phyloP scores from a whole-genome alignment of 1,140 invertebrate species.

The Zaprionus inermis region DNA sequence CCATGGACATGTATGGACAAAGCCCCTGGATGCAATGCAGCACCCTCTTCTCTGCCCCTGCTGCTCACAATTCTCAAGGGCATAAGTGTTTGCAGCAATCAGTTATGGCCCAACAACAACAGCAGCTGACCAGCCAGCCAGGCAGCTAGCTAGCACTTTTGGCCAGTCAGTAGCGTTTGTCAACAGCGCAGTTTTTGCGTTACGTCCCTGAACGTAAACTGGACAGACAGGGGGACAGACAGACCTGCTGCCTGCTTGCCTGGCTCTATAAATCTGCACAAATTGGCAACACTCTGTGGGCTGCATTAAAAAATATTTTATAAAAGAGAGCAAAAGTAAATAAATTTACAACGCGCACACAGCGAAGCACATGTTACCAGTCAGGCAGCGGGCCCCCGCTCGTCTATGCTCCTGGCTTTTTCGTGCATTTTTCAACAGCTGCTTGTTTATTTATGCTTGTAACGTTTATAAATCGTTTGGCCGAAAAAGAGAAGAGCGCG shows the following conservation, averaged over 20 bases:
- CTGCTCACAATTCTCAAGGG: neutral
- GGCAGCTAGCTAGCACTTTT: slow-evolving; percentile 58
- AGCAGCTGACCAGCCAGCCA: slow-evolving; percentile 9
- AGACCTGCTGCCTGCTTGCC: slow-evolving; percentile 12
- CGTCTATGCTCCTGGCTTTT: slow-evolving; percentile 3
- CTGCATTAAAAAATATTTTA: slow-evolving; percentile 82
- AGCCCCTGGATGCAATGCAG: neutral
- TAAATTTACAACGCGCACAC: slow-evolving; percentile 63
- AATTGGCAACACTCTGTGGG: slow-evolving; percentile 78
- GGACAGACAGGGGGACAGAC: neutral
- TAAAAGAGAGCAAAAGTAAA: slow-evolving; percentile 79
- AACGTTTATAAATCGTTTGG: slow-evolving; percentile 81
- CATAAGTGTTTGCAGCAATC: slow-evolving; percentile 76
- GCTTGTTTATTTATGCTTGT: slow-evolving; percentile 80
- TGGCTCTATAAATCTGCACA: slow-evolving; percentile 78
- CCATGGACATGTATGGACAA: slow-evolving; percentile 29
- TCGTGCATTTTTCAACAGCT: slow-evolving; percentile 61
- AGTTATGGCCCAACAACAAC: slow-evolving; percentile 68
- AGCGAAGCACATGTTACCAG: slow-evolving; percentile 65
- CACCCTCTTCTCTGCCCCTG: neutral
- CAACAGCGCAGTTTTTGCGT: slow-evolving; percentile 61
- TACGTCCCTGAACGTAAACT: slow-evolving; percentile 19
- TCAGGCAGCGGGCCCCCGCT: slow-evolving; percentile 15
- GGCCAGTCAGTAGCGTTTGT: slow-evolving; percentile 71
- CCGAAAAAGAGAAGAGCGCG: slow-evolving; percentile 34